Evolutionary conservation across 2,888 invertebrate genomes (phyloP).

Genomic region (Acronicta alni): DNA sequence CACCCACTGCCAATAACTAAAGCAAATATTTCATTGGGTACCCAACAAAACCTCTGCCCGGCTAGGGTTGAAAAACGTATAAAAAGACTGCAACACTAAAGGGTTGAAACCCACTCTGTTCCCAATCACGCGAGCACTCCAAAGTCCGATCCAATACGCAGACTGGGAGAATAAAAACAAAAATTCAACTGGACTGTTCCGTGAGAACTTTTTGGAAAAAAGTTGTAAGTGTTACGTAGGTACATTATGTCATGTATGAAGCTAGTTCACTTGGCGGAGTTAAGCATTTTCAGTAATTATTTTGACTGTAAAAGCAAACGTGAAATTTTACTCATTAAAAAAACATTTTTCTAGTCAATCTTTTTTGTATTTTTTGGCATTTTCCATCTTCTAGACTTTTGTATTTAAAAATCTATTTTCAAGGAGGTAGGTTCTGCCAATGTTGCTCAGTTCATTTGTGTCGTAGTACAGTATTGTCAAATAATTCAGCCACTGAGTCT

Average conservation of each 20-base stretch:
- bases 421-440: no score
- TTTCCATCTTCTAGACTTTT: no score
- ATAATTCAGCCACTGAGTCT: no score
- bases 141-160: conserved; percentile 33
- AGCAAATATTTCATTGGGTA: conserved; percentile 17
- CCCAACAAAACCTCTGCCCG: conserved; percentile 8
- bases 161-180: conserved; percentile 20
- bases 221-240: background rate
- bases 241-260: no score
- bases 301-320: no score
- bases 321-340: no score
- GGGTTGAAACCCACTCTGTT: conserved; percentile 42
- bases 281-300: no score
- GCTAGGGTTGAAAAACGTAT: conserved; percentile 14
- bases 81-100: conserved; percentile 39
- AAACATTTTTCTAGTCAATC: no score
- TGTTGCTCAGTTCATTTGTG: no score
- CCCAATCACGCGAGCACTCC: conserved; percentile 39
- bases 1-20: conserved; percentile 16
- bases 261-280: background rate
- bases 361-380: no score
- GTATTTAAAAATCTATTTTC: no score
- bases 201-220: conserved; percentile 7
- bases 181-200: conserved; percentile 8
- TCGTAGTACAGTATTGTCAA: no score